phyloP scores from a whole-genome alignment of 2,888 invertebrate species.

The Sericinus montela region DNA sequence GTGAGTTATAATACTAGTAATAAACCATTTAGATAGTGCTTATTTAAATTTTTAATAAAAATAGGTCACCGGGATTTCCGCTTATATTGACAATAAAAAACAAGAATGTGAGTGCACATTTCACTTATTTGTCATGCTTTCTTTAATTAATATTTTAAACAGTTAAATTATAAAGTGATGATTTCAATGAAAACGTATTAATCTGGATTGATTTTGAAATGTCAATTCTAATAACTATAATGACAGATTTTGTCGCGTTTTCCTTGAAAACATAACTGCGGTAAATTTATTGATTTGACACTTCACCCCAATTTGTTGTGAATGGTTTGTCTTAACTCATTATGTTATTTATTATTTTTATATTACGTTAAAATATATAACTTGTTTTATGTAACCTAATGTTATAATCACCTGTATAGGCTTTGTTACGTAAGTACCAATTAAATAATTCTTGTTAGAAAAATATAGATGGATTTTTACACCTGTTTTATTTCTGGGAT shows the following conservation, averaged over 20 bases:
- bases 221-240: not conserved
- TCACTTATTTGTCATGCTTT: conserved; percentile 33
- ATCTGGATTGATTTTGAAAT: not conserved
- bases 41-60: conserved; percentile 30
- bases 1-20: conserved; percentile 46
- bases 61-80: conserved; percentile 40
- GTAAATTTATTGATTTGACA: conserved; percentile 78
- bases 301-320: conserved; percentile 53
- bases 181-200: too few relatives aligned
- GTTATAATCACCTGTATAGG: too few relatives aligned
- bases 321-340: conserved; percentile 49
- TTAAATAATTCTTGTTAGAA: too few relatives aligned
- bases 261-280: conserved; percentile 73
- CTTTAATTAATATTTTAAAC: conserved; percentile 2
- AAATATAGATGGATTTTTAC: too few relatives aligned
- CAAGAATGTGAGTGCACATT: conserved; percentile 48
- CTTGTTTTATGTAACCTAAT: too few relatives aligned
- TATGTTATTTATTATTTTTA: not conserved
- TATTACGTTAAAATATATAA: not conserved
- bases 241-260: conserved; percentile 30
- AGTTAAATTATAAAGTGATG: not conserved
- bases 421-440: too few relatives aligned
- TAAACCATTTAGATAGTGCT: conserved; percentile 69
- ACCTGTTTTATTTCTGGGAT: too few relatives aligned
- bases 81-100: conserved; percentile 59